Percentiles rank a stretch among this genome's conserved stretches.
Evolutionary conservation across 2,888 invertebrate genomes (phyloP).

Genomic region (Erpobdella octoculata): DNA sequence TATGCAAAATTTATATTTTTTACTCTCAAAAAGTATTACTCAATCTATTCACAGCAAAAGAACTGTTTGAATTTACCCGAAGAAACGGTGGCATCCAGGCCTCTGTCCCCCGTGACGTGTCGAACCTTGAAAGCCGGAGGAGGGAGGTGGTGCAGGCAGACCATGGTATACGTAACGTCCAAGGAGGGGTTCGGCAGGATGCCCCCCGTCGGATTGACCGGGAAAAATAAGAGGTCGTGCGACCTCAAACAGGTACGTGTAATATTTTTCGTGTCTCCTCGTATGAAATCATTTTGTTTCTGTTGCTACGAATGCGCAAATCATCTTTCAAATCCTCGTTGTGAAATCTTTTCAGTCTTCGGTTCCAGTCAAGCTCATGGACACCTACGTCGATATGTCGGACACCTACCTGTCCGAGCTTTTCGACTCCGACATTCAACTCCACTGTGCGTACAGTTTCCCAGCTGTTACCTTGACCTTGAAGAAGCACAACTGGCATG

Average conservation of each 20-base stretch:
- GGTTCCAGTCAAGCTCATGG: conserved; percentile 1
- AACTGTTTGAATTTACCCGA: neutral
- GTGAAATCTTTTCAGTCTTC: neutral
- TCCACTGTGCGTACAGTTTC: conserved; percentile 16
- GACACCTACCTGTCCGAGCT: neutral
- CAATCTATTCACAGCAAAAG: neutral
- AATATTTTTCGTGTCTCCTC: neutral
- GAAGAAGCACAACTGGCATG: conserved; percentile 4
- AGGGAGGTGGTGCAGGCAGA: conserved; percentile 12
- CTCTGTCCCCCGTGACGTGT: conserved; percentile 22
- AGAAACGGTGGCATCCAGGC: conserved; percentile 8
- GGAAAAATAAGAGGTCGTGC: neutral
- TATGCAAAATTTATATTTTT: no score
- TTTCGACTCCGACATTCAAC: conserved; percentile 23
- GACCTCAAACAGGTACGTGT: neutral
- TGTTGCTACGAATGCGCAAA: neutral
- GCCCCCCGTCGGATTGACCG: neutral
- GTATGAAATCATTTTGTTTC: neutral
- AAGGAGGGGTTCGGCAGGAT: neutral
- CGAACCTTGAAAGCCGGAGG: conserved; percentile 22
- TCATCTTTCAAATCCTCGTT: neutral
- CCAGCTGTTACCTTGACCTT: conserved; percentile 11
- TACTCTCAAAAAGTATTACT: neutral
- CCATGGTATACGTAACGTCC: conserved; percentile 11
- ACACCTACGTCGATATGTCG: conserved; percentile 10